A percentile compares a stretch with the other conserved stretches of the same genome.
These are phyloP conservation scores for Climacteris rufus DNA, from an alignment of 2,113 vertebrate genomes.

Conservation along the genomic window DNA sequence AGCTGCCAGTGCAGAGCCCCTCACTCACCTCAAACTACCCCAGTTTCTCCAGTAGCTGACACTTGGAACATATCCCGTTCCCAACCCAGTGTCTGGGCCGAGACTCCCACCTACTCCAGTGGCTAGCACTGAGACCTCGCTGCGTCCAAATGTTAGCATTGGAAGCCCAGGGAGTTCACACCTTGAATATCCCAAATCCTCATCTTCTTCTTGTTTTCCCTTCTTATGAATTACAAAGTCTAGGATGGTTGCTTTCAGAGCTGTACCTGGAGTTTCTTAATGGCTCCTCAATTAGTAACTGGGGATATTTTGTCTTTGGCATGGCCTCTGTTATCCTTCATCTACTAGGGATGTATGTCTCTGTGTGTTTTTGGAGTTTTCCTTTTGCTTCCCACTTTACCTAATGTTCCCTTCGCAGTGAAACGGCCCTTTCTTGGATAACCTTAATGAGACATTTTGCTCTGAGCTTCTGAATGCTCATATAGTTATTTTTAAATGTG, in stretches of 20 bases:
- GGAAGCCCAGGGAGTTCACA: neutral
- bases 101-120: neutral
- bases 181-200: neutral
- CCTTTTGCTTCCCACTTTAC: neutral
- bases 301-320: neutral
- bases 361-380: neutral
- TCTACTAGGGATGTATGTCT: neutral
- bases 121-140: rapidly evolving
- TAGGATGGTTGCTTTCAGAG: neutral
- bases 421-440: neutral
- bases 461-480: neutral
- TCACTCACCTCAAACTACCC: neutral
- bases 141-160: rapidly evolving
- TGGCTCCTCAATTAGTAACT: neutral
- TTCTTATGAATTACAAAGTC: neutral
- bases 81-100: neutral
- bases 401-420: neutral
- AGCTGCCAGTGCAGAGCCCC: neutral
- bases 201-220: neutral
- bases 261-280: neutral
- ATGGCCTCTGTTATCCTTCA: neutral
- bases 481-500: neutral
- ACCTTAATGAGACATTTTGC: neutral
- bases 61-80: neutral
- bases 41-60: neutral